A percentile compares a stretch with the other conserved stretches of the same genome.
Evolutionary conservation across 2,888 invertebrate genomes (phyloP).

Genomic region (Erebia epiphron): DNA sequence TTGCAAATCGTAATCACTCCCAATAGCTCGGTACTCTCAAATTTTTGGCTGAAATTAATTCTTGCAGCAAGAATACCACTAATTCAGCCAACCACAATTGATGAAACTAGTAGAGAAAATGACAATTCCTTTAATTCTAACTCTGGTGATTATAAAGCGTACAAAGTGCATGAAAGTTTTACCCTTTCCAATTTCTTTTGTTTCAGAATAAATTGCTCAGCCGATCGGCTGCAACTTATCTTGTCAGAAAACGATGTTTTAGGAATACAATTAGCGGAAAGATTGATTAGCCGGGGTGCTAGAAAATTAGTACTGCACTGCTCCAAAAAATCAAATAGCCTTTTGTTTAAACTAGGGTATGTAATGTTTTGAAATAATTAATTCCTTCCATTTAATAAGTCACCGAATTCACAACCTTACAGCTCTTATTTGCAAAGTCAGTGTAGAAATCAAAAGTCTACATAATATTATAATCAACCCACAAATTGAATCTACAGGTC

Average conservation of each 20-base stretch:
- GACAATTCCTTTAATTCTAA: no score
- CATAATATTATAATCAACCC: not conserved
- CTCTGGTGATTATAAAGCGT: no score
- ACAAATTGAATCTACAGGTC: constrained; percentile 15
- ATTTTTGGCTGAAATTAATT: no score
- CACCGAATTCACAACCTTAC: not conserved
- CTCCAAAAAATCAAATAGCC: constrained; percentile 28
- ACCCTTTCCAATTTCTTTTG: not conserved
- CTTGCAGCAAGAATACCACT: no score
- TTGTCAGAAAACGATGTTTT: constrained; percentile 49
- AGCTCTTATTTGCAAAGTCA: not conserved
- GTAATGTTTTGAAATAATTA: not conserved
- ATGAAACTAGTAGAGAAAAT: no score
- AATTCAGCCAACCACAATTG: no score
- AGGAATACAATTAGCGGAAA: constrained; percentile 50
- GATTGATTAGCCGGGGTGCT: constrained; percentile 53
- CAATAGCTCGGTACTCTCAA: no score
- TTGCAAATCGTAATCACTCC: no score
- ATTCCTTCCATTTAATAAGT: no score
- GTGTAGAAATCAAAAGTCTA: not conserved
- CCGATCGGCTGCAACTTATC: constrained; percentile 49
- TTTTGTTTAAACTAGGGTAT: constrained; percentile 30
- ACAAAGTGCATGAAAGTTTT: no score
- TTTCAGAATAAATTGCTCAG: constrained; percentile 48
- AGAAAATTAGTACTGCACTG: constrained; percentile 49